These are phyloP conservation scores for Holothuria glaberrima DNA, from an alignment of 35 echinoderm and acorn worm species.

Conservation along the genomic window DNA sequence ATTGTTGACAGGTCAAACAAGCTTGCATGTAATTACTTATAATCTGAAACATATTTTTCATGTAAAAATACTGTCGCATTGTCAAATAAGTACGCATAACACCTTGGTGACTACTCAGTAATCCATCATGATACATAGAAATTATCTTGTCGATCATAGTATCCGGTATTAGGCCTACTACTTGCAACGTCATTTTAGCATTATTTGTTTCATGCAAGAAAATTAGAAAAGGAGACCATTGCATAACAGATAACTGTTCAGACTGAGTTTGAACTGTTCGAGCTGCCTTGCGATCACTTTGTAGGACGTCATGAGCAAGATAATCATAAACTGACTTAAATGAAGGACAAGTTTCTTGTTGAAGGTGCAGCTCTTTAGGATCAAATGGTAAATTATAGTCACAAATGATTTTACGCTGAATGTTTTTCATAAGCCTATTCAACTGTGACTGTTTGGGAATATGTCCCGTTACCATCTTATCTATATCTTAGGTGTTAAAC, in stretches of 20 bases:
- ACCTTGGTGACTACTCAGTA: constrained; percentile 14
- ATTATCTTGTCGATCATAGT: constrained; percentile 30
- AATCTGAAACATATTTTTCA: constrained; percentile 24
- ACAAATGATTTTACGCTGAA: constrained; percentile 18
- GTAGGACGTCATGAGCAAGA: constrained; percentile 17
- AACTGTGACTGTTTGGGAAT: background rate
- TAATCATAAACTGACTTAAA: constrained; percentile 33
- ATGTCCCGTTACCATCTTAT: constrained; percentile 1
- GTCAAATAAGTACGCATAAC: constrained; percentile 4
- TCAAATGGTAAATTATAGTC: constrained; percentile 29
- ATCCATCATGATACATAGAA: constrained; percentile 21
- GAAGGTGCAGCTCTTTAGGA: background rate
- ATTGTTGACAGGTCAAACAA: constrained; percentile 16
- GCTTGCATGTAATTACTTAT: constrained; percentile 29
- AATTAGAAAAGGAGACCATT: constrained; percentile 49
- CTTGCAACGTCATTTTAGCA: constrained; percentile 31
- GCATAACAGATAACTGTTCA: constrained; percentile 47
- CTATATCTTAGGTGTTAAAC: background rate
- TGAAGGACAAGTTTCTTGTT: constrained; percentile 17
- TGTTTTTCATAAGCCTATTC: constrained; percentile 12
- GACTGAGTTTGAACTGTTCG: constrained; percentile 18
- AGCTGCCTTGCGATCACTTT: constrained; percentile 20
- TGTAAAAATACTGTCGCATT: background rate
- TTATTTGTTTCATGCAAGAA: constrained; percentile 13
- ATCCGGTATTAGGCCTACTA: constrained; percentile 42